Evolutionary conservation across 2,888 invertebrate genomes (phyloP).

Genomic region (Dynastes maya): DNA sequence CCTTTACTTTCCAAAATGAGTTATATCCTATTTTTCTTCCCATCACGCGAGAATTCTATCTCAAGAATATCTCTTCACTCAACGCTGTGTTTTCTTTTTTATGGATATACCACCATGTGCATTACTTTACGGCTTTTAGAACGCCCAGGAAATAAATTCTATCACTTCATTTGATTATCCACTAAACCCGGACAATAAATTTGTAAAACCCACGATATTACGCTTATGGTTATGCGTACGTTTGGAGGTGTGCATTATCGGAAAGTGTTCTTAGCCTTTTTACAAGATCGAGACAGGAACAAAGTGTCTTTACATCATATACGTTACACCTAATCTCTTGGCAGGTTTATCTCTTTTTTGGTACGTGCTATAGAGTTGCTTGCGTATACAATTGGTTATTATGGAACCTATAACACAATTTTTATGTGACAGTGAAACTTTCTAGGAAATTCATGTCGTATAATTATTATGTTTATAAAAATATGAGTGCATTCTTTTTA

Average conservation of each 20-base stretch:
- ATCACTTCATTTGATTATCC: constrained; percentile 35
- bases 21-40: constrained; percentile 31
- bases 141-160: constrained; percentile 30
- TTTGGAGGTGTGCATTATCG: constrained; percentile 36
- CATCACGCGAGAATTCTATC: constrained; percentile 4
- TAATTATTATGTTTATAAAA: neutral
- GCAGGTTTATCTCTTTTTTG: constrained; percentile 32
- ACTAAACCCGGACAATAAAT: constrained; percentile 34
- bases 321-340: constrained; percentile 20
- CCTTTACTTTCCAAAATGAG: constrained; percentile 3
- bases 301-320: constrained; percentile 32
- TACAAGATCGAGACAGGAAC: constrained; percentile 22
- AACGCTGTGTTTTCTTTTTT: constrained; percentile 20
- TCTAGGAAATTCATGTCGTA: neutral
- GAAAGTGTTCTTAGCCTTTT: constrained; percentile 20
- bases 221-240: constrained; percentile 5
- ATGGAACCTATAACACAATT: constrained; percentile 5
- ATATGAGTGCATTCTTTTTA: neutral
- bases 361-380: neutral
- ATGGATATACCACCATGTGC: constrained; percentile 4
- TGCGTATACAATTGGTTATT: constrained; percentile 30
- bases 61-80: constrained; percentile 18
- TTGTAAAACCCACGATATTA: constrained; percentile 27
- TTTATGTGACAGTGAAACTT: constrained; percentile 15
- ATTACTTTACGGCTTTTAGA: constrained; percentile 19